Percentiles rank a stretch among this genome's conserved stretches.
Evolutionary conservation across 2,797 vertebrate species (phyloP).

Genomic region (Acipenser oxyrinchus): DNA sequence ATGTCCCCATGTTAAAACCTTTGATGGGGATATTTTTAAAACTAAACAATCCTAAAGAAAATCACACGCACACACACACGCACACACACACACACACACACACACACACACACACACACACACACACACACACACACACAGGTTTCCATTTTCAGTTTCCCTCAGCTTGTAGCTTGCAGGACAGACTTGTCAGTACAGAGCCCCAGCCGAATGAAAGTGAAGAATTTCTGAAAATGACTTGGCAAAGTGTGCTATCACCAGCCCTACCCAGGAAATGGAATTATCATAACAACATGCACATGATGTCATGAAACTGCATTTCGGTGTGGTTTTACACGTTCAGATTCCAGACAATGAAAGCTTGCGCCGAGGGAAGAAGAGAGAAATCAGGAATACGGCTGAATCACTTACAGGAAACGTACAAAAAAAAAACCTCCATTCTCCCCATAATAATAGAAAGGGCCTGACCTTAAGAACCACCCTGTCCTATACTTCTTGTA

Average conservation of each 20-base stretch:
- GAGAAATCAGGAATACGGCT: conserved; percentile 1
- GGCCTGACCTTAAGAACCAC: too few relatives aligned
- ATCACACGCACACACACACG: too few relatives aligned
- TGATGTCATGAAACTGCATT: neutral
- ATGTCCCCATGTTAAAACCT: neutral
- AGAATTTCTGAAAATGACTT: neutral
- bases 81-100: too few relatives aligned
- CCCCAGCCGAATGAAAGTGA: neutral
- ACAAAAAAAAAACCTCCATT: neutral
- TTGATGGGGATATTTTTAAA: neutral
- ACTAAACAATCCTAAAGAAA: conserved; percentile 6
- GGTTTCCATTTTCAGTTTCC: too few relatives aligned
- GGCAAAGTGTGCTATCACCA: neutral
- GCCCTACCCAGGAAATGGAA: conserved; percentile 1
- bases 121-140: conserved; percentile 7
- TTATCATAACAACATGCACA: neutral
- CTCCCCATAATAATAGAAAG: too few relatives aligned
- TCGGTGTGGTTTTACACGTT: too few relatives aligned
- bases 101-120: neutral
- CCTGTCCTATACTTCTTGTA: too few relatives aligned
- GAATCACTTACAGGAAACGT: too few relatives aligned
- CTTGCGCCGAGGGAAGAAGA: conserved; percentile 9
- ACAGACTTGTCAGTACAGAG: neutral
- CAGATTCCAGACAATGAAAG: neutral
- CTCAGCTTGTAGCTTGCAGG: neutral